Evolutionary conservation across 2,113 vertebrate genomes (phyloP).

Genomic region (Carassius carassius): DNA sequence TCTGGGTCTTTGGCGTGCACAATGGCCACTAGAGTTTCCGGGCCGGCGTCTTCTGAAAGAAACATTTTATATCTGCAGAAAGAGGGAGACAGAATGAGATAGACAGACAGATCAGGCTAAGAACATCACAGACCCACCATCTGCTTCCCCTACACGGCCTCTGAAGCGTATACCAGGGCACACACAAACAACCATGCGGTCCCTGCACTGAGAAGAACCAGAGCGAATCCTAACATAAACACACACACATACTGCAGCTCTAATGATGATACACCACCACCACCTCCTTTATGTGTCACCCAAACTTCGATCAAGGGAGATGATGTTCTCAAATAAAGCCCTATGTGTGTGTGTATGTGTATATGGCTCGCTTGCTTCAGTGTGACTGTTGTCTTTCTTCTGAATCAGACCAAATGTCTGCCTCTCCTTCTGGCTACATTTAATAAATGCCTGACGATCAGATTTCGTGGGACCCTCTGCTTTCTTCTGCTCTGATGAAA

Average conservation of each 20-base stretch:
- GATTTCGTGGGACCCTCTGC: neutral
- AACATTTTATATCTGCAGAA: constrained; percentile 85
- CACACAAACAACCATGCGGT: constrained; percentile 37
- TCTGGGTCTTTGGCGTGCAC: constrained; percentile 88
- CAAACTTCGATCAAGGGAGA: constrained; percentile 13
- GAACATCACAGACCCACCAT: constrained; percentile 52
- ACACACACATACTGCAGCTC: constrained; percentile 39
- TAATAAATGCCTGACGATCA: constrained; percentile 43
- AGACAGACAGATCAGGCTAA: constrained; percentile 33
- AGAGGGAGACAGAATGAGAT: neutral
- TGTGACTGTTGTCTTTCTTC: constrained; percentile 30
- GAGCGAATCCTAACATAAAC: constrained; percentile 22
- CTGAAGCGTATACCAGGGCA: constrained; percentile 47
- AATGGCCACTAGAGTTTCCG: constrained; percentile 83
- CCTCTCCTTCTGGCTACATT: constrained; percentile 43
- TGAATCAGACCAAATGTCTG: constrained; percentile 49
- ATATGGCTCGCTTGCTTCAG: constrained; percentile 14
- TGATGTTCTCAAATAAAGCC: neutral
- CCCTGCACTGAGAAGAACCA: constrained; percentile 29
- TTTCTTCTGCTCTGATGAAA: constrained; percentile 27
- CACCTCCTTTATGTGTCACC: constrained; percentile 26
- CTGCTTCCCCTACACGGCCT: constrained; percentile 42
- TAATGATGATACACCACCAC: constrained; percentile 25
- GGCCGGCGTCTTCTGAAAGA: constrained; percentile 88
- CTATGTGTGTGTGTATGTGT: neutral